phyloP scores from a whole-genome alignment of 2,113 vertebrate species.

The Nestor notabilis region DNA sequence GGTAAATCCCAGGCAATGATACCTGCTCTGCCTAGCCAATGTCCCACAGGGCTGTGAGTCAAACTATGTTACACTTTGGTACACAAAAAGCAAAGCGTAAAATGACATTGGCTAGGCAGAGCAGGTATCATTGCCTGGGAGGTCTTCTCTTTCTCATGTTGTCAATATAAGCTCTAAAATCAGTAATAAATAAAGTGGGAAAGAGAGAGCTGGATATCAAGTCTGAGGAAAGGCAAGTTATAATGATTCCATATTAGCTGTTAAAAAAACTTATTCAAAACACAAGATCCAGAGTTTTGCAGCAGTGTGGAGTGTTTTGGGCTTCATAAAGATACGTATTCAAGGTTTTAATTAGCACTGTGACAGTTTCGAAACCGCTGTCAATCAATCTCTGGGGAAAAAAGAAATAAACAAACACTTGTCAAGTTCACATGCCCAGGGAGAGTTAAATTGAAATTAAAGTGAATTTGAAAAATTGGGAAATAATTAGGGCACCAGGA shows the following conservation, averaged over 20 bases:
- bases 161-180: not conserved
- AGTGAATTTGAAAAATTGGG: slow-evolving; percentile 54
- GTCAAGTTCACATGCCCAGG: slow-evolving; percentile 37
- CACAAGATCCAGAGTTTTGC: slow-evolving; percentile 3
- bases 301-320: slow-evolving; percentile 1
- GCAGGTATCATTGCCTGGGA: not conserved
- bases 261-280: slow-evolving; percentile 16
- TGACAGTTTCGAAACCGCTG: slow-evolving; percentile 46
- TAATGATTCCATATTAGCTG: slow-evolving; percentile 11
- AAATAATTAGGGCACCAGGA: slow-evolving; percentile 51
- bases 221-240: slow-evolving; percentile 30
- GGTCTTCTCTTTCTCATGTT: not conserved
- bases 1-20: too few relatives aligned
- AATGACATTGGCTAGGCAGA: not conserved
- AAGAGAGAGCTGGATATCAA: not conserved
- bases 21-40: too few relatives aligned
- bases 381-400: slow-evolving; percentile 33
- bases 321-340: slow-evolving; percentile 29
- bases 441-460: slow-evolving; percentile 63
- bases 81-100: not conserved
- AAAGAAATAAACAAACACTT: not conserved
- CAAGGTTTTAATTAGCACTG: slow-evolving; percentile 56
- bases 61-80: not conserved
- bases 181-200: not conserved
- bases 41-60: not conserved